Base-by-base conservation (phyloP, 2,797 vertebrate genomes). In the Acrossocheilus wenchowensis region DNA sequence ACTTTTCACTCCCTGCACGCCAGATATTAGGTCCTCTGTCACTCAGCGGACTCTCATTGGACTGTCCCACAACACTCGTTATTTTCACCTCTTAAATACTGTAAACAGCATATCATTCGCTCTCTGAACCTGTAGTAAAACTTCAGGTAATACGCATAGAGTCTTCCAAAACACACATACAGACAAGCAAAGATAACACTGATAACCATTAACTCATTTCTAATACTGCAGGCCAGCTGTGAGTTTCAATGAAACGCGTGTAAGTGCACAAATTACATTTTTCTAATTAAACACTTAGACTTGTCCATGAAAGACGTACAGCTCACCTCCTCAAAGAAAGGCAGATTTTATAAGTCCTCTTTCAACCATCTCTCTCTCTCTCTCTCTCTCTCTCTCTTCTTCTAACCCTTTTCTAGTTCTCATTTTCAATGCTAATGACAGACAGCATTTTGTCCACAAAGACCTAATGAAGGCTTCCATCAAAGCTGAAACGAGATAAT, bases 71-170 rank as follows among this genome's bases (percentile, higher is more conserved):
- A 39, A 43, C 64, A 92, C 92, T 92, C 90, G 52, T 54, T 95
- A 94, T 95, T 95, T 94, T 93, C 94, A 94, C 90, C 90, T 85
- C 92, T 91, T 87, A 88, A 91, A 83, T 92, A 90, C 85, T 90
- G 90, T 88, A 89, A 93, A 82, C 92, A 90, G 90, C 91, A 89
- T 90, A 89, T 91, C 92, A 92, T 90, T 89, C 87, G 87, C 90
- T 93, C 89, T 91, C 77, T 81, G 90, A 96, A 81, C 26, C 34
- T 45, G 80, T 26, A 41, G 78, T 36, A 71, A 62, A 43, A 73
- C 68, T 48, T 41, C 26, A n/a, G 21, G 39, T 96, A 97, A 21
- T 96, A 97, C 94, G 96, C 85, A 93, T 90, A 86, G 92, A 91
- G 92, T 93, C 89, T 94, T 93, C 93, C 88, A 94, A 92, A 92